Conservation (phyloP, 2,113 vertebrate species). For the Psittacula cyanocephala region DNA sequence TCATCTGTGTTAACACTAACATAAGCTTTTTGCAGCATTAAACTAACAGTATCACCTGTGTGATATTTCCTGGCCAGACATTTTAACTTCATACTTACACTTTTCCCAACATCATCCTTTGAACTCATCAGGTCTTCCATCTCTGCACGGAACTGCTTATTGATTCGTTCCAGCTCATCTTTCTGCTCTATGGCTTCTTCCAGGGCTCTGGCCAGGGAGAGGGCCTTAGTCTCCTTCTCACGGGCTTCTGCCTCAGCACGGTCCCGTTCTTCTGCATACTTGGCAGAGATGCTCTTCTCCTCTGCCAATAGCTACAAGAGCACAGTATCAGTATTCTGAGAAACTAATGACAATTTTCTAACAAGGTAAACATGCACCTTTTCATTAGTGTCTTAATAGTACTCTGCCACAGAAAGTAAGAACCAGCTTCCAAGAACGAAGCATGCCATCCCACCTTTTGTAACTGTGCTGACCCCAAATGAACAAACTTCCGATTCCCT, state of each 20-base stretch:
- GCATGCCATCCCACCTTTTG: background rate
- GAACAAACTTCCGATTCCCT: background rate
- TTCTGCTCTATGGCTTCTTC: conserved; percentile 88
- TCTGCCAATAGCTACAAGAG: conserved; percentile 77
- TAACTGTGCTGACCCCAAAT: background rate
- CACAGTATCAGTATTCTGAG: background rate
- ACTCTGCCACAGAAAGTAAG: background rate
- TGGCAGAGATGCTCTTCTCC: conserved; percentile 81
- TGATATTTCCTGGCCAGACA: background rate
- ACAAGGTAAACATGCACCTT: background rate
- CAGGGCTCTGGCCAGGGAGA: conserved; percentile 84
- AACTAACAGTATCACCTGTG: background rate
- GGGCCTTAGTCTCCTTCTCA: conserved; percentile 83
- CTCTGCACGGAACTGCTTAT: conserved; percentile 90
- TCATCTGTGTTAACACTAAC: background rate
- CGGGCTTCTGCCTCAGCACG: conserved; percentile 82
- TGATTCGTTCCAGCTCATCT: conserved; percentile 89
- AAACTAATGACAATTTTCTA: background rate
- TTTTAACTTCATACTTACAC: conserved; percentile 72
- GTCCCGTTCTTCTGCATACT: conserved; percentile 81
- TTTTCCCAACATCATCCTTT: conserved; percentile 97
- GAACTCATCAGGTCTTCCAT: conserved; percentile 99
- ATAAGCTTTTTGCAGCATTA: background rate
- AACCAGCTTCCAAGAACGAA: background rate
- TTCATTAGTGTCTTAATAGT: background rate